phyloP scores from a whole-genome alignment of 2,113 vertebrate genomes.

The Lasiurus cinereus region DNA sequence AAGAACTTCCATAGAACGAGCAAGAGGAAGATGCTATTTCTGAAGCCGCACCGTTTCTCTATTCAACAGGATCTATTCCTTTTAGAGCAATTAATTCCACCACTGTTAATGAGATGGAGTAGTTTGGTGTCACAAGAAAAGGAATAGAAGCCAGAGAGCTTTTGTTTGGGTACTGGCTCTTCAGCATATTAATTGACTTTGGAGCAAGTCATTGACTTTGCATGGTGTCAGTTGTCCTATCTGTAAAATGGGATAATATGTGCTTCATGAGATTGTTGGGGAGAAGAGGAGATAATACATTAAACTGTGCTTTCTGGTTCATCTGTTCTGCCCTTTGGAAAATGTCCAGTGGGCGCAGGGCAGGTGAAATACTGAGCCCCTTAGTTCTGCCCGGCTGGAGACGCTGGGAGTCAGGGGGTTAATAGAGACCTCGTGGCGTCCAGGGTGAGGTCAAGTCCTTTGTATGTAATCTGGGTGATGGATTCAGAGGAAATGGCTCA shows the following conservation, averaged over 20 bases:
- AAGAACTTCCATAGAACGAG: background rate
- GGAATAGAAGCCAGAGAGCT: background rate
- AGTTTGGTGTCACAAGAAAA: background rate
- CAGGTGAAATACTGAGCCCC: conserved; percentile 27
- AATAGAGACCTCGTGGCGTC: background rate
- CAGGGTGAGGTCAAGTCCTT: background rate
- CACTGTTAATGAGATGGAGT: background rate
- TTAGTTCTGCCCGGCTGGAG: conserved; percentile 72
- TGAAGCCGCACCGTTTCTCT: background rate
- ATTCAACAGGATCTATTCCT: background rate
- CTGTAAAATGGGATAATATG: conserved; percentile 15
- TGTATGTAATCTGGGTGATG: background rate
- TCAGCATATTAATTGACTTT: background rate
- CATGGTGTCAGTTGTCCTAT: background rate
- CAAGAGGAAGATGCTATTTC: background rate
- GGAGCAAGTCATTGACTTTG: background rate
- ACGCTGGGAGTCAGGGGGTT: conserved; percentile 27
- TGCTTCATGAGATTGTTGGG: background rate
- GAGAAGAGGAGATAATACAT: background rate
- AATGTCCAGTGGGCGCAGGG: background rate
- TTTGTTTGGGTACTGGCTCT: background rate
- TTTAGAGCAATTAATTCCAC: background rate
- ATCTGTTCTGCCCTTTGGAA: conserved; percentile 39
- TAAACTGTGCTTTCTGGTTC: background rate
- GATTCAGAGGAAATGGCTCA: background rate